Percentiles rank a stretch among this genome's conserved stretches.
Conservation (phyloP, 2,113 vertebrate genomes). For the Atherinomorus stipes region DNA sequence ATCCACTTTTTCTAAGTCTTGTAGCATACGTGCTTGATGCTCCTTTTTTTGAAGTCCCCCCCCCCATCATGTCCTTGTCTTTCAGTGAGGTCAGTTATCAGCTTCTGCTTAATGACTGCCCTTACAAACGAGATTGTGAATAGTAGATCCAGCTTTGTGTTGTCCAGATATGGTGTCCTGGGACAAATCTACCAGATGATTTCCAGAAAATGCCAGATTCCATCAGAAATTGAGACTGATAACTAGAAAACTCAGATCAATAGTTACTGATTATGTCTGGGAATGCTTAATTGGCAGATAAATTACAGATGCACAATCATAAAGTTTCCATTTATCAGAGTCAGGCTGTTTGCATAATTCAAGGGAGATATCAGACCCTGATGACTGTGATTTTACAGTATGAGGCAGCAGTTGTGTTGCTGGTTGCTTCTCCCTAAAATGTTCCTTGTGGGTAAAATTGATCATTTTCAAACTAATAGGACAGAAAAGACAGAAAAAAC, state of each 20-base stretch:
- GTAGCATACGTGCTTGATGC: not conserved
- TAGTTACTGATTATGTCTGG: conserved; percentile 77
- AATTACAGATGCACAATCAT: conserved; percentile 24
- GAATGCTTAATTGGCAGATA: conserved; percentile 62
- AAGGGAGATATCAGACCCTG: conserved; percentile 25
- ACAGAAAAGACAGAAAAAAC: too few relatives aligned
- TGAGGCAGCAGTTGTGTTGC: conserved; percentile 28
- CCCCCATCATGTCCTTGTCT: not conserved
- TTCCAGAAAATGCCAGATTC: conserved; percentile 73
- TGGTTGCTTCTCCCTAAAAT: conserved; percentile 20
- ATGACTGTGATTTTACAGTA: conserved; percentile 51
- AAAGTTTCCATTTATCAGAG: conserved; percentile 17
- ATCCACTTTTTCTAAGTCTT: not conserved
- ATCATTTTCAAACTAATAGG: conserved; percentile 19
- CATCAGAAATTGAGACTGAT: conserved; percentile 67
- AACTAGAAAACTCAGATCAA: conserved; percentile 73
- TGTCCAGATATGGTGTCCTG: conserved; percentile 6
- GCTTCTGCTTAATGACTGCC: conserved; percentile 23
- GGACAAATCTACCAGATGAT: conserved; percentile 56
- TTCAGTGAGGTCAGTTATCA: conserved; percentile 21
- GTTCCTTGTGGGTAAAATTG: conserved; percentile 42
- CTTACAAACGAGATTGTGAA: conserved; percentile 36
- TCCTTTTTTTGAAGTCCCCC: not conserved
- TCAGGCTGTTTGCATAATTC: conserved; percentile 17
- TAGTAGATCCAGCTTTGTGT: conserved; percentile 24